Conservation (phyloP, 1,140 invertebrate genomes). For the Nymphalis io region DNA sequence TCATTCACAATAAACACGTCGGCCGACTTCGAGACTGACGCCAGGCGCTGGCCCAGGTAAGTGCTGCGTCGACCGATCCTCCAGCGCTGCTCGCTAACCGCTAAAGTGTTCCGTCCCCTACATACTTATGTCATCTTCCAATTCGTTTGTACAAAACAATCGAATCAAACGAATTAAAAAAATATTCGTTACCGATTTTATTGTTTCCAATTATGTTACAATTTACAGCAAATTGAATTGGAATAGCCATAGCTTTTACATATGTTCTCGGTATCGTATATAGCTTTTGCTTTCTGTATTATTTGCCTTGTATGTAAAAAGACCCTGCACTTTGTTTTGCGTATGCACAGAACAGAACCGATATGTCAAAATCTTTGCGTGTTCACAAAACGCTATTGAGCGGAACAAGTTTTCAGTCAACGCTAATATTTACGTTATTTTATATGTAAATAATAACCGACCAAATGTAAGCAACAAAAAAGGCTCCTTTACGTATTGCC, state of each 20-base stretch:
- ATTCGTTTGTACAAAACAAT: not conserved
- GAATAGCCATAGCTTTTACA: not conserved
- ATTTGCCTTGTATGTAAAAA: not conserved
- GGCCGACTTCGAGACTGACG: slow-evolving; percentile 21
- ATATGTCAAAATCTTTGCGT: too few species aligned
- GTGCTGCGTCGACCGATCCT: slow-evolving; percentile 17
- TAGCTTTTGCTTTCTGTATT: not conserved
- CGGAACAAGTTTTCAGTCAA: too few species aligned
- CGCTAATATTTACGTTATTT: too few species aligned
- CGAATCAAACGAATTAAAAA: too few species aligned
- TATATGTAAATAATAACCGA: too few species aligned
- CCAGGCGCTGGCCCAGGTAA: not conserved
- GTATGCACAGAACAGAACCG: too few species aligned
- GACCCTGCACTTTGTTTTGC: too few species aligned
- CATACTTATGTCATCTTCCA: not conserved
- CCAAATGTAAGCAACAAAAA: too few species aligned
- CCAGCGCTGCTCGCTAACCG: not conserved
- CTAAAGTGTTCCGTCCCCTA: not conserved
- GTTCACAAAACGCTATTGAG: too few species aligned
- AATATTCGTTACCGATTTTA: too few species aligned
- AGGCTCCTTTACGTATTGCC: too few species aligned
- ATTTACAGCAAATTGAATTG: not conserved
- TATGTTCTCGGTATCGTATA: not conserved
- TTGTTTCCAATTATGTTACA: not conserved
- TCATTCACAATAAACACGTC: slow-evolving; percentile 11